Conservation (phyloP, 2,888 invertebrate species). For the Pecten maximus region DNA sequence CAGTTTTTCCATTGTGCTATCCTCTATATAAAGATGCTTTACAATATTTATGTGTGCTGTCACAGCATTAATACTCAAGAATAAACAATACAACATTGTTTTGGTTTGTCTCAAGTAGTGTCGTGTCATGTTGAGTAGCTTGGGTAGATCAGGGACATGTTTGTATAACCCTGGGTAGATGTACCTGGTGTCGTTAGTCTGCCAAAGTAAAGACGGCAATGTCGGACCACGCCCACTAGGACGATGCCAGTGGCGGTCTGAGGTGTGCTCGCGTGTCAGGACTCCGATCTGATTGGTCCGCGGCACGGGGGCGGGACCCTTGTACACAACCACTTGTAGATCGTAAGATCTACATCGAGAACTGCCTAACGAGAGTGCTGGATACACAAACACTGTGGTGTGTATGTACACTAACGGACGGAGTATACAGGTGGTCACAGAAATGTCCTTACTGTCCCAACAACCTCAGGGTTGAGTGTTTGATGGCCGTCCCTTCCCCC, state of each 20-base stretch:
- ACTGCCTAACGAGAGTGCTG: constrained; percentile 8
- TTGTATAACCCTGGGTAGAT: too few species aligned
- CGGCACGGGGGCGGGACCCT: background rate
- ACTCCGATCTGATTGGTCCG: background rate
- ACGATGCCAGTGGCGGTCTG: background rate
- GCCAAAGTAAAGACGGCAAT: too few species aligned
- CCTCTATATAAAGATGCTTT: too few species aligned
- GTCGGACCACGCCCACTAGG: background rate
- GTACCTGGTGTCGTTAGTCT: too few species aligned
- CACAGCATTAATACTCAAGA: too few species aligned
- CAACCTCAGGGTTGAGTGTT: background rate
- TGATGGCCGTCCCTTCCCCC: constrained; percentile 27
- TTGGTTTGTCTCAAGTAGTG: too few species aligned
- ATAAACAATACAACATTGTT: too few species aligned
- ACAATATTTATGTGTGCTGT: too few species aligned
- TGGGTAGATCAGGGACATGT: too few species aligned
- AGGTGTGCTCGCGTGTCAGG: constrained; percentile 16
- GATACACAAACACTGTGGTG: background rate
- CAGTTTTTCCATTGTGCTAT: too few species aligned
- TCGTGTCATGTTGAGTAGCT: too few species aligned
- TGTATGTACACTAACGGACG: background rate
- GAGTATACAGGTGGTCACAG: background rate
- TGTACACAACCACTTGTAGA: background rate
- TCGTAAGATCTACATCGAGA: constrained; percentile 4
- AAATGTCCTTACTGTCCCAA: background rate